These are phyloP conservation scores for Tenualosa ilisha DNA, from an alignment of 2,797 vertebrate species.

Conservation along the genomic window DNA sequence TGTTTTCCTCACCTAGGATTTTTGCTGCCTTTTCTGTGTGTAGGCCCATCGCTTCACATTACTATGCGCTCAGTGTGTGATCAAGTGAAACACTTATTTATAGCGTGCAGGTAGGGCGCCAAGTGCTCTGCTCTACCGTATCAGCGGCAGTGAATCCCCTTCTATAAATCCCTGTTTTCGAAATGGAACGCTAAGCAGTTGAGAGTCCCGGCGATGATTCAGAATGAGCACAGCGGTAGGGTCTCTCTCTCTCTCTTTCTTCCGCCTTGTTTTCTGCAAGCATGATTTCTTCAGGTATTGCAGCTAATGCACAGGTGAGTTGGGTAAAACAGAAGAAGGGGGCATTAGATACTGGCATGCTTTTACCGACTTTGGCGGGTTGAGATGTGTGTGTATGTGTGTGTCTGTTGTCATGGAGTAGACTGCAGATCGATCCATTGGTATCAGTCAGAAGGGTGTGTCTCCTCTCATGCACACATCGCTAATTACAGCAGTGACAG, in stretches of 20 bases:
- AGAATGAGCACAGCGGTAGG: constrained; percentile 63
- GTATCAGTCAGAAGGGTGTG: not conserved
- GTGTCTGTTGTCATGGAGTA: not conserved
- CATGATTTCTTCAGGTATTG: not conserved
- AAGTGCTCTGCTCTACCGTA: constrained; percentile 53
- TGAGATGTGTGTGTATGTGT: not conserved
- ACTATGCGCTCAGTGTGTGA: constrained; percentile 38
- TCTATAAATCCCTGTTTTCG: constrained; percentile 68
- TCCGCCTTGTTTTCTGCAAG: not conserved
- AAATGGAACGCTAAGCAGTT: constrained; percentile 65
- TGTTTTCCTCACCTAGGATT: not conserved
- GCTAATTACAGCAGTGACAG: constrained; percentile 60
- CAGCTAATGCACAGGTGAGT: not conserved
- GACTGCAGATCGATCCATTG: not conserved
- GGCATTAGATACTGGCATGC: not conserved
- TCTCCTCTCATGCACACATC: not conserved
- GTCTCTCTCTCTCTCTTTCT: constrained; percentile 31
- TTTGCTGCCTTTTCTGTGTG: not conserved
- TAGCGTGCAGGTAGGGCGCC: constrained; percentile 56
- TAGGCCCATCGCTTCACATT: constrained; percentile 15
- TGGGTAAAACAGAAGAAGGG: not conserved
- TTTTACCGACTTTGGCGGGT: not conserved
- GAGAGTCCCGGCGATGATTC: constrained; percentile 62
- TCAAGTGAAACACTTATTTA: constrained; percentile 62
- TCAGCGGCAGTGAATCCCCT: constrained; percentile 48